Evolutionary conservation across 2,113 vertebrate species (phyloP).

Genomic region (Vireo altiloquus): DNA sequence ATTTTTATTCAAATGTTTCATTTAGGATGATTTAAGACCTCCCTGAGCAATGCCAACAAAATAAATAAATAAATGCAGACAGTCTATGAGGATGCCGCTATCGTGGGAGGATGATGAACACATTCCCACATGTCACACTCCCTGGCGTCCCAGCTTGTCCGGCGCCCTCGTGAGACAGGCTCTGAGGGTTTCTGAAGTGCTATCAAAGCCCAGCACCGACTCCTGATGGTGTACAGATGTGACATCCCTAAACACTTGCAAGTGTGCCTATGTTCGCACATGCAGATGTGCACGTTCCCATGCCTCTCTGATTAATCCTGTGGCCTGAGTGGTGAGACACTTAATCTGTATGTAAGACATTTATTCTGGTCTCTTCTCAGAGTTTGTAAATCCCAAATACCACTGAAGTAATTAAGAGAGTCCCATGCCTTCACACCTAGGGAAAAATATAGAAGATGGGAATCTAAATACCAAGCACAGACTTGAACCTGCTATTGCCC

Average conservation of each 20-base stretch:
- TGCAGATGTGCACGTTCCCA: neutral
- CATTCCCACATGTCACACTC: neutral
- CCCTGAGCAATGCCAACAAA: neutral
- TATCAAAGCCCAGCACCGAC: neutral
- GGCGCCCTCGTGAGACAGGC: rapidly evolving
- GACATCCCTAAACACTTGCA: neutral
- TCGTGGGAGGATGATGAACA: neutral
- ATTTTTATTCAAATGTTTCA: conserved; percentile 8
- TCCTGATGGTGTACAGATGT: neutral
- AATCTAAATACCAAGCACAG: neutral
- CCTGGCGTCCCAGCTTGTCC: neutral
- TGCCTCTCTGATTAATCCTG: neutral
- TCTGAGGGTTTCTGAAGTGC: neutral
- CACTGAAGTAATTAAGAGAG: neutral
- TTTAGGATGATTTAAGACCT: conserved; percentile 10
- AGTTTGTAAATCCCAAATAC: neutral
- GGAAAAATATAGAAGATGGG: neutral
- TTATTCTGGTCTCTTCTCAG: neutral
- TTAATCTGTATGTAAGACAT: neutral
- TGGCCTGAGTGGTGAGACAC: neutral
- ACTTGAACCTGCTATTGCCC: neutral
- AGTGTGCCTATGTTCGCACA: neutral
- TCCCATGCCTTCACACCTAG: neutral
- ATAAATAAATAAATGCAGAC: neutral
- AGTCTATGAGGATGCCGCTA: neutral